phyloP scores from a whole-genome alignment of 2,113 vertebrate species.

The Nothoprocta perdicaria region DNA sequence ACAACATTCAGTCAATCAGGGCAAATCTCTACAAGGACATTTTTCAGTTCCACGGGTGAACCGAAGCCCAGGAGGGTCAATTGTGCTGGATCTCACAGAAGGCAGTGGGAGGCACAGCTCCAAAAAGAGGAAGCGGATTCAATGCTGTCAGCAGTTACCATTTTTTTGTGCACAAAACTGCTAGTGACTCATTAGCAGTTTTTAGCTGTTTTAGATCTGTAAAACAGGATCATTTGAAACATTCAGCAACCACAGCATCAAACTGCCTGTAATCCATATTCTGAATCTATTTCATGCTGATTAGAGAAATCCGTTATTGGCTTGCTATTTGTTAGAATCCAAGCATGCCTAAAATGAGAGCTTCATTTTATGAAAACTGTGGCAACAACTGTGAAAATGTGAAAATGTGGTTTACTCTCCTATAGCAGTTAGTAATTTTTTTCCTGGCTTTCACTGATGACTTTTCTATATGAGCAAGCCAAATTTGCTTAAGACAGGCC shows the following conservation, averaged over 20 bases:
- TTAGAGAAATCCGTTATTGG: neutral
- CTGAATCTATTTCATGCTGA: neutral
- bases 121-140: neutral
- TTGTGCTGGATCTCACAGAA: neutral
- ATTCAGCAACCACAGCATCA: neutral
- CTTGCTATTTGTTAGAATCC: neutral
- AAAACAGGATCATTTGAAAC: neutral
- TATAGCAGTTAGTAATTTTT: neutral
- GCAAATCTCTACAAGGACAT: neutral
- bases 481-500: neutral
- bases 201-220: neutral
- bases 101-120: neutral
- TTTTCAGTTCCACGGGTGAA: neutral
- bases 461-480: neutral
- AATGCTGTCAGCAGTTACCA: fast-evolving
- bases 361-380: neutral
- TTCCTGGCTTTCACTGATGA: neutral
- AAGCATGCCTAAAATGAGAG: neutral
- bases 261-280: neutral
- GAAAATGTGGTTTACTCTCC: neutral
- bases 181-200: neutral
- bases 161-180: neutral
- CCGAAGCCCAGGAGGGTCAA: neutral
- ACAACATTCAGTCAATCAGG: neutral
- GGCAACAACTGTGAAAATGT: neutral